Evolutionary conservation across 2,113 vertebrate genomes (phyloP).

Genomic region (Polyodon spathula): DNA sequence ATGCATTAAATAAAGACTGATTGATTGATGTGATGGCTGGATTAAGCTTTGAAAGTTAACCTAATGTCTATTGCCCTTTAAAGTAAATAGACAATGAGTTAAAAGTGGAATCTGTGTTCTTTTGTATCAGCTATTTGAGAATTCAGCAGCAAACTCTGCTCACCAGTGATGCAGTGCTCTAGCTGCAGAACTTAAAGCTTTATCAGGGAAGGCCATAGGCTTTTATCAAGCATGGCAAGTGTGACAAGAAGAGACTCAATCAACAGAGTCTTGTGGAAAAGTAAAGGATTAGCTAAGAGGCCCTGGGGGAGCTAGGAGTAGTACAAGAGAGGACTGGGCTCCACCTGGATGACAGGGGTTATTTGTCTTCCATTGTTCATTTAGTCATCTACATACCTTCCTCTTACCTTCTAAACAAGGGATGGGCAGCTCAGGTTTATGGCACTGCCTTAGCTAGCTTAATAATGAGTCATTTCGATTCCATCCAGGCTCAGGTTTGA

Average conservation of each 20-base stretch:
- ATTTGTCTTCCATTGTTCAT: too few species aligned
- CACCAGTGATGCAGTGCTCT: not conserved
- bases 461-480: too few species aligned
- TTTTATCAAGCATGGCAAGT: not conserved
- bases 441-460: too few species aligned
- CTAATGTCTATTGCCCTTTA: too few species aligned
- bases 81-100: not conserved
- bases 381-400: too few species aligned
- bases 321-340: not conserved
- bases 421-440: too few species aligned
- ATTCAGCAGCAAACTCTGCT: not conserved
- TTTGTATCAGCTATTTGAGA: not conserved
- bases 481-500: too few species aligned
- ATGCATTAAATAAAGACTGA: too few species aligned
- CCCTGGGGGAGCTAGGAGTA: not conserved
- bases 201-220: slow-evolving; percentile 3
- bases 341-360: too few species aligned
- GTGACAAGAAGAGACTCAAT: slow-evolving; percentile 7
- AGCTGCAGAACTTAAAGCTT: not conserved
- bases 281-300: slow-evolving; percentile 3
- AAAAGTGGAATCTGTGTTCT: not conserved
- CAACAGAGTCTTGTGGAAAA: not conserved
- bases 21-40: too few species aligned
- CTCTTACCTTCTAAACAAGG: too few species aligned
- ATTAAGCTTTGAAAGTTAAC: too few species aligned